Conservation (phyloP, 2,888 invertebrate genomes). For the Apomyelois bistriatella region DNA sequence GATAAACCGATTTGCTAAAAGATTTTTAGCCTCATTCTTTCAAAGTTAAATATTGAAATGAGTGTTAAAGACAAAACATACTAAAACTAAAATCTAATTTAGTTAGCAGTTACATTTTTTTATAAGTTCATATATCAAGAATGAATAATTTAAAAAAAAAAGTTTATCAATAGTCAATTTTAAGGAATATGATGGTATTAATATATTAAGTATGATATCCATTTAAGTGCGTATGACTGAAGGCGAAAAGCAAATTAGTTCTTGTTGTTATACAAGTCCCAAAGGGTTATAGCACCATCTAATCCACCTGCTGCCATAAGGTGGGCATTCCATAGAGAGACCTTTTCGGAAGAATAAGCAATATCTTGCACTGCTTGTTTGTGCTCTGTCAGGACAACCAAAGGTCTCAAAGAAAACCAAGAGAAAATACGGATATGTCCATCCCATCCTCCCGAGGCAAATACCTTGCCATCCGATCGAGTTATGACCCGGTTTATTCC, state of each 20-base stretch:
- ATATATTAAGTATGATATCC: no score
- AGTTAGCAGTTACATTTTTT: no score
- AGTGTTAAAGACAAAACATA: no score
- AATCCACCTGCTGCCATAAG: slow-evolving; percentile 89
- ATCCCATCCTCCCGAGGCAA: slow-evolving; percentile 88
- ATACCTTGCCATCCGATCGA: slow-evolving; percentile 85
- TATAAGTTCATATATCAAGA: no score
- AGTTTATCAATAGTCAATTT: no score
- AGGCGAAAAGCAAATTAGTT: slow-evolving; percentile 31
- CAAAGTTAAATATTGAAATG: no score
- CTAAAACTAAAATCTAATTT: no score
- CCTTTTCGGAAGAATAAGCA: slow-evolving; percentile 82
- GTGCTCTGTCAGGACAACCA: slow-evolving; percentile 87
- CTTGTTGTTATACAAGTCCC: slow-evolving; percentile 87
- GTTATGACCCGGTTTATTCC: slow-evolving; percentile 85
- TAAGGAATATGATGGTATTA: no score
- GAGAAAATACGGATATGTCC: slow-evolving; percentile 87
- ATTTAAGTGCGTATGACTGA: background rate
- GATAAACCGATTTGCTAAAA: no score
- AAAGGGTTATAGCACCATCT: slow-evolving; percentile 88
- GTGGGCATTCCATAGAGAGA: slow-evolving; percentile 84
- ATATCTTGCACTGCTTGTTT: slow-evolving; percentile 85
- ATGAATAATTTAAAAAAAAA: no score
- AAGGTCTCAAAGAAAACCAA: slow-evolving; percentile 85
- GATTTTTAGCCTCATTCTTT: no score